Evolutionary conservation across 2,888 invertebrate genomes (phyloP), one percentile per base, ranked within the genome.

Genomic region (Diplolepis rosae): DNA sequence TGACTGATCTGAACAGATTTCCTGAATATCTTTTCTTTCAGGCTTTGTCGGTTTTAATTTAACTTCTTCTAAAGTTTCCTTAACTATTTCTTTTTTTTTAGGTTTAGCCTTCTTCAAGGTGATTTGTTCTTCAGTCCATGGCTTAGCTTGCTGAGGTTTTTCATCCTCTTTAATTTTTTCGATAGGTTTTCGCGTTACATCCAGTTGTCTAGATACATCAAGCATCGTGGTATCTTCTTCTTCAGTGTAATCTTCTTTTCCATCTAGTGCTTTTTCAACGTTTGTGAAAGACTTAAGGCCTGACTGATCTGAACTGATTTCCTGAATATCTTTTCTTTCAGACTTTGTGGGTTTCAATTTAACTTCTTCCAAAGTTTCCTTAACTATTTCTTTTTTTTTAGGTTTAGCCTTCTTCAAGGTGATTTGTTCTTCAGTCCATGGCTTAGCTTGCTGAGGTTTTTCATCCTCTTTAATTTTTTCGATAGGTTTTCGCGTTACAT

Each of bases 401-500:
- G 84, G 79, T 79, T 83, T 83, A 72, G 89, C 86, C 80, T 89
- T 90, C 78, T 92, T 93, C 28, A 93, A 83, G 48, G 86, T 89
- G 15, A 92, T 90, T 77, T 91, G 90, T 87, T 94, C 93, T 81
- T 94, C 91, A 2, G 92, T 94, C 92, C 92, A 92, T 9, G 92
- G 91, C 81, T 91, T 85, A 1, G 77, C 73, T 50, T 80, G 76
- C 11, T 82, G 80, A 0, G 68, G 22, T 13, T 73, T 78, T 9
- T 28, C 65, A 18, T 68, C 72, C 0, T 18, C 45, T 18, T 4
- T 1, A 18, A 18, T 65, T 92, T 90, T 75, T 66, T 80, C 76
- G 4, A 51, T 42, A 22, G 61, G 76, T 1, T 54, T 61, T 45
- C 82, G 70, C 50, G 82, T 78, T 6, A 75, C 70, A 66, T 73